Base-by-base conservation (phyloP, 1,140 invertebrate species). In the Rhyzopertha dominica region DNA sequence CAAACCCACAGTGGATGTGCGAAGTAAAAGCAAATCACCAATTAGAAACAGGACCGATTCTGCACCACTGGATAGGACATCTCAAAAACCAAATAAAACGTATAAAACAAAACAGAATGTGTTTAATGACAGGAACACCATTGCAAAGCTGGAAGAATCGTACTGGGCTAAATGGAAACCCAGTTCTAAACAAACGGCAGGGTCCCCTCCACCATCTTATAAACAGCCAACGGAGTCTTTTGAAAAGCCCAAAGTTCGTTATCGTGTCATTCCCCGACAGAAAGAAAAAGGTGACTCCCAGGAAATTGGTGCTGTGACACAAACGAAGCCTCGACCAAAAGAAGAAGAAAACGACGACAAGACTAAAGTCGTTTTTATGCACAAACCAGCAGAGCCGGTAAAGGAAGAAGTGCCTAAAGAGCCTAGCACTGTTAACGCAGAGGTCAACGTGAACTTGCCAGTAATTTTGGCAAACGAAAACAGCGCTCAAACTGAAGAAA, bases 121-220 rank as follows among this genome's bases (percentile, higher is more conserved):
- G n/a, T n/a, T n/a, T n/a, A n/a, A n/a, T n/a, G n/a, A n/a, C n/a
- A n/a, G n/a, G n/a, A n/a, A n/a, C n/a, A n/a, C n/a, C 8, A 35
- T 58, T 12, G 53, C 63, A 29, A 58, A 54, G 32, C 31, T 65
- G 14, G 63, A 65, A 43, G 63, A 65, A 56, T 47, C 55, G 2
- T 65, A 62, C 23, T 65, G 63, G 63, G 54, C 63, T 1, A 56
- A 58, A 22, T 65, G 63, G 61, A 63, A 63, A 44, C 63, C 63
- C 2, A 28, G 2, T 5, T 10, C 7, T 32, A 14, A 23, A 8
- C 23, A 38, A 36, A 31, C n/a, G n/a, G n/a, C n/a, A n/a, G n/a
- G n/a, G n/a, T n/a, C n/a, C n/a, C n/a, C n/a, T n/a, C n/a, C n/a
- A n/a, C n/a, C n/a, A 28, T 28, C 35, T 17, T 28, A 14, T 14